Evolutionary conservation across 2,797 vertebrate genomes (phyloP), one percentile per base, ranked within the genome.

Genomic region (Hoplostethus mediterraneus): DNA sequence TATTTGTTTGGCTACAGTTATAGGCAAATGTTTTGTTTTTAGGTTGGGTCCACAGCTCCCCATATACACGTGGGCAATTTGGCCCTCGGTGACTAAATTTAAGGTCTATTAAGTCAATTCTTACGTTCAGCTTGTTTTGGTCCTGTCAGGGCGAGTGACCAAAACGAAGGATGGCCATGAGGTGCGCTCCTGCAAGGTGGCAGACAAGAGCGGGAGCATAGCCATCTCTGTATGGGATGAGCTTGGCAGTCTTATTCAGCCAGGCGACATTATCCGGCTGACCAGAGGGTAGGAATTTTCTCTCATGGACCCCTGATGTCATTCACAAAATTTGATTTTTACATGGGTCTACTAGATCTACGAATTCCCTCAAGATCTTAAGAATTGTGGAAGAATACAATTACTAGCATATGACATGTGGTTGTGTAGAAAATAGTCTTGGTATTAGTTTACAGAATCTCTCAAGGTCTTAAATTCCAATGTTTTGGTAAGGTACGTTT

Each of bases 151-250:
- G 66, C 94, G 98, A 80, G 98, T 99, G 60, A 99, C 98, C 79
- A 99, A 99, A 94, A 99, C 98, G 51, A 99, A 99, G 94, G 98
- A 99, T 76, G 97, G 97, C 58, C 98, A 99, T 63, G 98, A 99
- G 90, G 98, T 99, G 83, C 95, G 98, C 86, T 98, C 98, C 0
- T 99, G 98, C 86, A 98, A 98, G 86, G 98, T 99, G 88, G 98
- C 98, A 0, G 98, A 99, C 90, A 98, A 97, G 91, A 99, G 97
- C 25, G 97, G 98, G 62, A 98, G 98, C 94, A 99, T 99, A 86
- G 97, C 97, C 33, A 97, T 99, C 89, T 99, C 98, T 12, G 98
- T 99, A 11, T 99, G 98, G 98, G 98, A 99, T 87, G 98, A 99
- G 63, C 95, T 98, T 21, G 98, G 98, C 71, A 95, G 95, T 78